A percentile compares a stretch with the other conserved stretches of the same genome.
phyloP scores from a whole-genome alignment of 2,888 invertebrate genomes.

The Blera fallax region DNA sequence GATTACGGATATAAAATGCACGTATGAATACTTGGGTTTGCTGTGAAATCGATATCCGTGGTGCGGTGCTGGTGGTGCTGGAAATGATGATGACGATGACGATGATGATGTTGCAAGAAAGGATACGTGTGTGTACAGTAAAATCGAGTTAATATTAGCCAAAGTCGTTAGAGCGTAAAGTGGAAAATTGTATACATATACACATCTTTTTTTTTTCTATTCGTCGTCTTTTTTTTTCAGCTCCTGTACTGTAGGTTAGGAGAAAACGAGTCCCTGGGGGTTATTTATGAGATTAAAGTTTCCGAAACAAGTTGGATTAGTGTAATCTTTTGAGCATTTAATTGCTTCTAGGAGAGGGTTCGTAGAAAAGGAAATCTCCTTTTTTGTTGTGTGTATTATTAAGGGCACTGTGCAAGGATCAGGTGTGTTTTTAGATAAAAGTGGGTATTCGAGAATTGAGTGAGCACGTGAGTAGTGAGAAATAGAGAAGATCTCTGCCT shows the following conservation, averaged over 20 bases:
- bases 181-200: slow-evolving; percentile 62
- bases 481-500: no score
- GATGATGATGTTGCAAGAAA: slow-evolving; percentile 46
- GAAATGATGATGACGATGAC: neutral
- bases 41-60: slow-evolving; percentile 56
- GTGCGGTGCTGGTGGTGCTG: neutral
- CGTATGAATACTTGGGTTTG: slow-evolving; percentile 67
- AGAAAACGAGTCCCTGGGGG: slow-evolving; percentile 21
- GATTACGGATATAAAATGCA: slow-evolving; percentile 69
- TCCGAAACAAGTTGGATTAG: slow-evolving; percentile 53
- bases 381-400: neutral
- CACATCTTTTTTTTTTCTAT: neutral
- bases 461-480: no score
- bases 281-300: slow-evolving; percentile 64
- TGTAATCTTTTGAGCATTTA: slow-evolving; percentile 59
- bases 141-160: slow-evolving; percentile 57
- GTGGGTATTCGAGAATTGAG: neutral
- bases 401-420: neutral
- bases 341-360: slow-evolving; percentile 20
- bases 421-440: neutral
- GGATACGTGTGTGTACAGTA: slow-evolving; percentile 19
- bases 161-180: slow-evolving; percentile 58
- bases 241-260: neutral
- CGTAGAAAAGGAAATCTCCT: neutral
- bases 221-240: neutral